These are phyloP conservation scores for Zalophus californianus DNA, from an alignment of 2,797 vertebrate species.

Conservation along the genomic window DNA sequence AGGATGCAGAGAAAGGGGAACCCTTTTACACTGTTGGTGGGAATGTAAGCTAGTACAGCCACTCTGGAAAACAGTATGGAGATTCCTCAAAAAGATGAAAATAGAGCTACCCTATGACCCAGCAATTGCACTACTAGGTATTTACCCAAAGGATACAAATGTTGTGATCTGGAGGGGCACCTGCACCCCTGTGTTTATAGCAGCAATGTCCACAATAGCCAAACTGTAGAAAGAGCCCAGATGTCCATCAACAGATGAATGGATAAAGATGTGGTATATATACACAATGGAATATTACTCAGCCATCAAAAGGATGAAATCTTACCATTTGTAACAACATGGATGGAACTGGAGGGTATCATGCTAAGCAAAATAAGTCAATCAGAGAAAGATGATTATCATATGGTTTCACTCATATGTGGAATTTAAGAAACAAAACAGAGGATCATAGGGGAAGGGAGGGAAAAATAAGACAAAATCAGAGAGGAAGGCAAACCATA, in stretches of 20 bases:
- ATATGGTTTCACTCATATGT: neutral
- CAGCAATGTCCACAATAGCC: neutral
- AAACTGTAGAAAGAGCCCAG: neutral
- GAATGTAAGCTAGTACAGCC: neutral
- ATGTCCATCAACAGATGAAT: neutral
- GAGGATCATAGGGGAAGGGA: too few species aligned
- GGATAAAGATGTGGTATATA: neutral
- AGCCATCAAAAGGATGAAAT: neutral
- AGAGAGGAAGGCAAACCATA: too few species aligned
- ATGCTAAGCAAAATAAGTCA: neutral
- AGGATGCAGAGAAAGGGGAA: neutral
- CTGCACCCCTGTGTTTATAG: neutral
- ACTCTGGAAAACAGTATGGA: neutral
- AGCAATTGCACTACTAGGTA: neutral
- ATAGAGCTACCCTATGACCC: neutral
- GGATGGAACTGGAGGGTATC: neutral
- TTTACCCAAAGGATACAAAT: neutral
- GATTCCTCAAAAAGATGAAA: neutral
- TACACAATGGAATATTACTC: neutral
- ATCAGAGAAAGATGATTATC: neutral
- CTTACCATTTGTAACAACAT: neutral
- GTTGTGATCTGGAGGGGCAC: neutral
- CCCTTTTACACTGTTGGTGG: neutral
- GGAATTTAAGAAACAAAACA: neutral
- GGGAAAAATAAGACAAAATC: too few species aligned